A percentile compares a stretch with the other conserved stretches of the same genome.
These are phyloP conservation scores for Ophonus ardosiacus DNA, from an alignment of 2,888 invertebrate species.

Conservation along the genomic window DNA sequence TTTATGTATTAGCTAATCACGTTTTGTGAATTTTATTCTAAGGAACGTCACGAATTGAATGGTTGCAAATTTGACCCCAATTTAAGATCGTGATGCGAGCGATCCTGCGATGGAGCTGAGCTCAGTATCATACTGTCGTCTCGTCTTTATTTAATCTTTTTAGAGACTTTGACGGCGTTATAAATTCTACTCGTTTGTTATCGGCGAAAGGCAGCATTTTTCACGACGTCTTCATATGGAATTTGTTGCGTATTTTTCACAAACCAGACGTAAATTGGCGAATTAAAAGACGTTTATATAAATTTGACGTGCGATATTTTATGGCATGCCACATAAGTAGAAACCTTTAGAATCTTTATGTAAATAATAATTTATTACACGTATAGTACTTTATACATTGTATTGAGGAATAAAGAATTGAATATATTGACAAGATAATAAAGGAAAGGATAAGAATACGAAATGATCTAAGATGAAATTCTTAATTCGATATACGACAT, in stretches of 20 bases:
- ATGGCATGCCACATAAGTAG: neutral
- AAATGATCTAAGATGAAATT: too few relatives aligned
- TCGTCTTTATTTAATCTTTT: conserved; percentile 41
- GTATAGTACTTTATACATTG: neutral
- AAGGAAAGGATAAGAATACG: neutral
- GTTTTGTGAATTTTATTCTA: conserved; percentile 49
- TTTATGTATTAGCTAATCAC: conserved; percentile 54
- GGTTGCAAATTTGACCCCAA: conserved; percentile 49
- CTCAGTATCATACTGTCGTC: neutral
- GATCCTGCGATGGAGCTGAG: neutral
- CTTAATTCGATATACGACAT: too few relatives aligned
- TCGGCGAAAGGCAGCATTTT: conserved; percentile 43
- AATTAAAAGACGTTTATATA: conserved; percentile 18
- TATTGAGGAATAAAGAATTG: neutral
- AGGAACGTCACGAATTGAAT: conserved; percentile 32
- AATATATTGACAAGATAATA: neutral
- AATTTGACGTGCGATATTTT: conserved; percentile 18
- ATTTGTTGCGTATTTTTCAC: conserved; percentile 24
- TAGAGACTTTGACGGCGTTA: conserved; percentile 29
- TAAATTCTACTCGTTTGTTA: conserved; percentile 43
- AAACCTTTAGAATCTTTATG: neutral
- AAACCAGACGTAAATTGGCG: conserved; percentile 25
- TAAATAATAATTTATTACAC: neutral
- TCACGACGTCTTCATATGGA: conserved; percentile 34
- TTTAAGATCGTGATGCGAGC: conserved; percentile 7